These are phyloP conservation scores for Brachionus calyciflorus DNA, from an alignment of 1,140 invertebrate species.

Conservation along the genomic window DNA sequence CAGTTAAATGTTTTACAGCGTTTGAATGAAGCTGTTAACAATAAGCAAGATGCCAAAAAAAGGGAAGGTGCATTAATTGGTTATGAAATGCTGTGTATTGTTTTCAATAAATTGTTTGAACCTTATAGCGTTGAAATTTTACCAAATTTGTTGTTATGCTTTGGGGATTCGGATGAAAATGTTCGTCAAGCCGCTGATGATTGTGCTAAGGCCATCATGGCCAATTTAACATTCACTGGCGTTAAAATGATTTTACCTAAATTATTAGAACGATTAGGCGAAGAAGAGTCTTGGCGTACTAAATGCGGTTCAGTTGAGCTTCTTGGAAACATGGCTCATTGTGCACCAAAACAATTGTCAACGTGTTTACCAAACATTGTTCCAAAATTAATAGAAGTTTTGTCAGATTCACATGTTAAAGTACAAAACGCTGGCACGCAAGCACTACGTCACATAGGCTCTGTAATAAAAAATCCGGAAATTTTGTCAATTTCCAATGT, in stretches of 20 bases:
- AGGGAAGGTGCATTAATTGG: constrained; percentile 93
- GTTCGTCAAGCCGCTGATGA: constrained; percentile 72
- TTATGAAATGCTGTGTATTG: constrained; percentile 92
- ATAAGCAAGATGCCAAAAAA: constrained; percentile 89
- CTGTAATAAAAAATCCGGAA: constrained; percentile 96
- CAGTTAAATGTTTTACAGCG: constrained; percentile 92
- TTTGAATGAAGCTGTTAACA: constrained; percentile 86
- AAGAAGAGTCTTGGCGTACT: constrained; percentile 97
- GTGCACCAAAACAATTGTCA: constrained; percentile 95
- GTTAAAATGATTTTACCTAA: constrained; percentile 90
- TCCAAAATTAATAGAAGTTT: constrained; percentile 92
- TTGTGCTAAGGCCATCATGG: constrained; percentile 87
- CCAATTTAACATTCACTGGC: constrained; percentile 88
- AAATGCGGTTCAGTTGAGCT: constrained; percentile 92
- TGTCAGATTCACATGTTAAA: constrained; percentile 94
- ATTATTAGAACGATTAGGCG: constrained; percentile 83
- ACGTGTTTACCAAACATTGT: constrained; percentile 96
- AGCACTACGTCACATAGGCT: constrained; percentile 91
- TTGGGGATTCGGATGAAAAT: constrained; percentile 84
- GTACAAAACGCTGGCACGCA: constrained; percentile 94
- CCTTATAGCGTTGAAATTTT: constrained; percentile 96
- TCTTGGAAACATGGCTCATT: constrained; percentile 81
- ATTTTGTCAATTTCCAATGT: constrained; percentile 92
- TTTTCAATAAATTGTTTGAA: constrained; percentile 91
- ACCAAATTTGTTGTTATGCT: constrained; percentile 87